Evolutionary conservation across 2,888 invertebrate species (phyloP), one percentile per base, ranked within the genome.

Genomic region (Pilophorus perplexus): DNA sequence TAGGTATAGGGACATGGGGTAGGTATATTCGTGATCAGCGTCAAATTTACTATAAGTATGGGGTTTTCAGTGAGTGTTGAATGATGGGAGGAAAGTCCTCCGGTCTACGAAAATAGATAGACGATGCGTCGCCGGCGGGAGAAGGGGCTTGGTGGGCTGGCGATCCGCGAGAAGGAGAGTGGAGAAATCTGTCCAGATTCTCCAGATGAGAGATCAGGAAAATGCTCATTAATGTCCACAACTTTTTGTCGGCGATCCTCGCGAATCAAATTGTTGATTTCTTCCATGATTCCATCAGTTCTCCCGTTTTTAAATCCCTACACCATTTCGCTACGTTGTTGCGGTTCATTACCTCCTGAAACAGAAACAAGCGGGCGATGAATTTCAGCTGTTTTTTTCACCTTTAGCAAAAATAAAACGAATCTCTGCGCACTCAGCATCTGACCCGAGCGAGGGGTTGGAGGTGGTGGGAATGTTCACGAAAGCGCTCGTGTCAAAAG

Each of bases 351-450:
- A 40, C 40, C 40, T 40, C 14, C 40, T 40, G n/a, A n/a, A n/a
- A n/a, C n/a, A n/a, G n/a, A n/a, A n/a, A n/a, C n/a, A n/a, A n/a
- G n/a, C n/a, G n/a, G n/a, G n/a, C n/a, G n/a, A n/a, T n/a, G n/a
- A n/a, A n/a, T n/a, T n/a, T 16, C 18, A 16, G 44, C 44, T 44
- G 44, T 18, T 44, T 44, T n/a, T 44, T 44, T 44, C 18, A 44
- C 44, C 18, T 44, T 5, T 44, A 44, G 44, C 44, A 44, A 44
- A 44, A 16, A 44, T 18, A 44, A 44, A 44, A 44, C 44, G 12
- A 16, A 44, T 44, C 44, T 20, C 44, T 44, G 44, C 44, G 44
- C 44, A 44, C 44, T 20, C 44, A 44, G 44, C 44, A 44, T 44
- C 44, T 18, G 44, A 22, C 44, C 44, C 20, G n/a, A n/a, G 44